Evolutionary conservation across 2,888 invertebrate species (phyloP).

Genomic region (Bibio marci): DNA sequence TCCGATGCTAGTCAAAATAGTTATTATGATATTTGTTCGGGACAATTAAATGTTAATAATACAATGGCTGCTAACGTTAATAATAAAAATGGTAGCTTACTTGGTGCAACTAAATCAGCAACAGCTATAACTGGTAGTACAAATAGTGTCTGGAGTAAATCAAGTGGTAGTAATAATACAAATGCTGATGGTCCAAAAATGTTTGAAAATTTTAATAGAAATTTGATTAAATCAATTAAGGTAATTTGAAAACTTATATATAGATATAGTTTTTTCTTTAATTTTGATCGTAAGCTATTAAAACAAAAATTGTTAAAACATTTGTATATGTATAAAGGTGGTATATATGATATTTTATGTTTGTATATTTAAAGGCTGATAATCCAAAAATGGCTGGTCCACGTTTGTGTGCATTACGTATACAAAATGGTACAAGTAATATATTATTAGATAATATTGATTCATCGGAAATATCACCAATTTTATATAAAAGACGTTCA

Average conservation of each 20-base stretch:
- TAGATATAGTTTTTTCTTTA: neutral
- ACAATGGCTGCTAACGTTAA: no score
- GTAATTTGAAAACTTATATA: conserved; percentile 12
- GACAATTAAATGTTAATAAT: no score
- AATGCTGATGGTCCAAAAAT: conserved; percentile 26
- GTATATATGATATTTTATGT: neutral
- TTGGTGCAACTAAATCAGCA: no score
- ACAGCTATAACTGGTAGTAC: conserved; percentile 20
- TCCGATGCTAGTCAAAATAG: no score
- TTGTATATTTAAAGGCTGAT: conserved; percentile 22
- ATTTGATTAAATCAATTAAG: conserved; percentile 30
- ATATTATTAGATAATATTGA: conserved; percentile 64
- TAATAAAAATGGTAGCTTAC: no score
- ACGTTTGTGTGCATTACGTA: conserved; percentile 55
- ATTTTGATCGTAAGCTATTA: conserved; percentile 21
- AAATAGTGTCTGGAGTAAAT: conserved; percentile 28
- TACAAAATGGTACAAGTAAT: conserved; percentile 64
- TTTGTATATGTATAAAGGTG: neutral
- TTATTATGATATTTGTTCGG: no score
- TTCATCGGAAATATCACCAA: conserved; percentile 45
- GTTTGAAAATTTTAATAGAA: conserved; percentile 29
- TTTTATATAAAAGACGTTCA: conserved; percentile 48
- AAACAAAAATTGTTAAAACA: conserved; percentile 34
- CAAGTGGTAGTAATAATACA: conserved; percentile 17
- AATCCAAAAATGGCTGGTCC: conserved; percentile 39